phyloP scores from a whole-genome alignment of 2,113 vertebrate species.

The Oriolus oriolus region DNA sequence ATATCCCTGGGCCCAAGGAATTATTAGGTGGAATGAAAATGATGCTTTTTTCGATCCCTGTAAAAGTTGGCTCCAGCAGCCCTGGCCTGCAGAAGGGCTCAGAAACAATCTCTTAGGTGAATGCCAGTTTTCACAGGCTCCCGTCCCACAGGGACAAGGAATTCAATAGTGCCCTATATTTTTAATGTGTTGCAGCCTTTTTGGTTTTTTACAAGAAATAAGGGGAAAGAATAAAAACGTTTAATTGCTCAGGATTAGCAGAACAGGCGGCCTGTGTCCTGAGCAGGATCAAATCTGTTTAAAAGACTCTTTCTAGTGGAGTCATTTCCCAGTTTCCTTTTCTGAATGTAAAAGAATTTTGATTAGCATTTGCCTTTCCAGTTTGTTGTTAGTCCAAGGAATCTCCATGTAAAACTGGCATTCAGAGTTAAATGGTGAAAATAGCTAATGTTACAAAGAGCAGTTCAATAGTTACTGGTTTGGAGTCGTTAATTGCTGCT shows the following conservation, averaged over 20 bases:
- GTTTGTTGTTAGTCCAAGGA: background rate
- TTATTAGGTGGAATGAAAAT: slow-evolving; percentile 29
- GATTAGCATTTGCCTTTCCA: slow-evolving; percentile 24
- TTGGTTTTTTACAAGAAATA: slow-evolving; percentile 31
- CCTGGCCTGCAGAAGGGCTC: slow-evolving; percentile 35
- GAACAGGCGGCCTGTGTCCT: slow-evolving; percentile 34
- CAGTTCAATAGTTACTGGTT: background rate
- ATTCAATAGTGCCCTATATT: slow-evolving; percentile 34
- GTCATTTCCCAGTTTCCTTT: slow-evolving; percentile 46
- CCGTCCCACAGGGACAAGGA: slow-evolving; percentile 1
- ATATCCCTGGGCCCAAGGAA: background rate
- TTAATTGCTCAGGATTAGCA: slow-evolving; percentile 36
- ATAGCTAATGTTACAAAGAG: background rate
- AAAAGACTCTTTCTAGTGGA: slow-evolving; percentile 27
- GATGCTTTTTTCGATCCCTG: background rate
- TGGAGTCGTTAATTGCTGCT: background rate
- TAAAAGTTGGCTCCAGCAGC: background rate
- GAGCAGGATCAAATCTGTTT: background rate
- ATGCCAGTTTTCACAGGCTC: slow-evolving; percentile 60
- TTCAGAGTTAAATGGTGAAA: background rate
- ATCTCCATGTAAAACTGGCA: background rate
- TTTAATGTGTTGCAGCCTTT: slow-evolving; percentile 40
- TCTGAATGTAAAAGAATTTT: slow-evolving; percentile 21
- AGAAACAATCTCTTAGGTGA: slow-evolving; percentile 5
- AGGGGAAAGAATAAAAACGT: slow-evolving; percentile 39